A percentile compares a stretch with the other conserved stretches of the same genome.
Evolutionary conservation across 2,888 invertebrate genomes (phyloP).

Genomic region (Metallyticus violacea): DNA sequence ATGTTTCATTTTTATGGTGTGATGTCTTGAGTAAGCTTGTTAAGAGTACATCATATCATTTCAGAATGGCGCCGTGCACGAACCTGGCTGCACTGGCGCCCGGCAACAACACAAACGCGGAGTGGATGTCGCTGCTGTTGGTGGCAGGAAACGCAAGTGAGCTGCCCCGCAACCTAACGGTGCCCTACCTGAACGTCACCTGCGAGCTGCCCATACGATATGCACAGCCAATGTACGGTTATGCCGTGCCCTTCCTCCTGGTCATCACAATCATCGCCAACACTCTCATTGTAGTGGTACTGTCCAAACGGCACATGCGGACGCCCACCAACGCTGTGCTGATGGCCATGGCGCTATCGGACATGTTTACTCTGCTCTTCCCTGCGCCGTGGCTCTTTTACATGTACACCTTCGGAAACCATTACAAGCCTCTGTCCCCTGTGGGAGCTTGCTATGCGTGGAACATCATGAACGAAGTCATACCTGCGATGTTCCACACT

Average conservation of each 20-base stretch:
- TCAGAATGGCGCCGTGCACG: not conserved
- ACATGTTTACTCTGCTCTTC: conserved; percentile 88
- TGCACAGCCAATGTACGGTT: conserved; percentile 71
- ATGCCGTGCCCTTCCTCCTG: conserved; percentile 80
- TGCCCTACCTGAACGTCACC: conserved; percentile 56
- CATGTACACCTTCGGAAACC: conserved; percentile 87
- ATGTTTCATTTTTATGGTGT: no score
- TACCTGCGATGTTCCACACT: conserved; percentile 71
- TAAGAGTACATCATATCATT: no score
- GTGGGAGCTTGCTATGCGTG: conserved; percentile 75
- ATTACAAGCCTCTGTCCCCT: conserved; percentile 75
- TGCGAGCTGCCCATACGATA: conserved; percentile 62
- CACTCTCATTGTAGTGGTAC: conserved; percentile 84
- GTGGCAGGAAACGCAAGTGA: not conserved
- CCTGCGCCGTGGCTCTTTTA: conserved; percentile 90
- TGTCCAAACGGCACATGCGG: conserved; percentile 86
- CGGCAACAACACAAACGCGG: not conserved
- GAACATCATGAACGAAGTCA: conserved; percentile 75
- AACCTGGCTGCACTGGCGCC: no score
- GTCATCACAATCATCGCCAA: conserved; percentile 88
- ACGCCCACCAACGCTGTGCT: conserved; percentile 90
- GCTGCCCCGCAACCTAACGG: not conserved
- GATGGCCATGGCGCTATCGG: conserved; percentile 94
- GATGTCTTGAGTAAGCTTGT: no score
- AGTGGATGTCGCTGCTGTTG: not conserved